Conservation (phyloP, 2,113 vertebrate species). For the Reinhardtius hippoglossoides region DNA sequence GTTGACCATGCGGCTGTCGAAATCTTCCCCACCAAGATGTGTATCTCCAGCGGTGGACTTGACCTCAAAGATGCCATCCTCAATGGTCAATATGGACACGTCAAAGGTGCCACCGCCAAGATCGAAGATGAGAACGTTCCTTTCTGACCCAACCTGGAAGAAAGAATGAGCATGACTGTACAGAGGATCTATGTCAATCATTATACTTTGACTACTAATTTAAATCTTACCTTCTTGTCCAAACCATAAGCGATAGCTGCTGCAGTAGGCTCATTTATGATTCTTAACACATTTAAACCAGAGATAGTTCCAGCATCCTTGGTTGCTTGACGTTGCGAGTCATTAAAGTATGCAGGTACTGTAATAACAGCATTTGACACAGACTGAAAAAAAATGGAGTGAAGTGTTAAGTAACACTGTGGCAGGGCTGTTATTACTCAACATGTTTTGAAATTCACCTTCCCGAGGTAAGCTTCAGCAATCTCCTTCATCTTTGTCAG, state of each 20-base stretch:
- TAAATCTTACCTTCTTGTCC: slow-evolving; percentile 79
- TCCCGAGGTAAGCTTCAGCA: slow-evolving; percentile 84
- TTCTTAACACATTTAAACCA: slow-evolving; percentile 83
- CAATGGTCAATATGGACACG: slow-evolving; percentile 83
- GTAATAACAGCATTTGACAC: slow-evolving; percentile 84
- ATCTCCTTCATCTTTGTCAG: slow-evolving; percentile 86
- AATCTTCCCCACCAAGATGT: slow-evolving; percentile 84
- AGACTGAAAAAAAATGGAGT: slow-evolving; percentile 57
- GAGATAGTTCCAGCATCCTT: slow-evolving; percentile 87
- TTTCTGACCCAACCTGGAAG: slow-evolving; percentile 85
- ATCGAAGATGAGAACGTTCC: slow-evolving; percentile 94
- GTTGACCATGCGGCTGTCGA: slow-evolving; percentile 85
- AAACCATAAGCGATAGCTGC: slow-evolving; percentile 85
- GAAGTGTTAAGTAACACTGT: background rate
- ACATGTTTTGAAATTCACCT: slow-evolving; percentile 40
- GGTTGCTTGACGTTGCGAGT: slow-evolving; percentile 84
- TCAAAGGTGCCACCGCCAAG: slow-evolving; percentile 97
- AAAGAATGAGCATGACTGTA: background rate
- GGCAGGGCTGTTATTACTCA: background rate
- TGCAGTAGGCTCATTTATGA: slow-evolving; percentile 86
- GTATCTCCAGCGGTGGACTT: slow-evolving; percentile 86
- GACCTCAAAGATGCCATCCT: slow-evolving; percentile 85
- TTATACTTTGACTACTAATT: background rate
- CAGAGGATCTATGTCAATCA: background rate
- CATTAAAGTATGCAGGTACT: slow-evolving; percentile 86